Evolutionary conservation across 1,140 invertebrate genomes (phyloP).

Genomic region (Nebria ingens): DNA sequence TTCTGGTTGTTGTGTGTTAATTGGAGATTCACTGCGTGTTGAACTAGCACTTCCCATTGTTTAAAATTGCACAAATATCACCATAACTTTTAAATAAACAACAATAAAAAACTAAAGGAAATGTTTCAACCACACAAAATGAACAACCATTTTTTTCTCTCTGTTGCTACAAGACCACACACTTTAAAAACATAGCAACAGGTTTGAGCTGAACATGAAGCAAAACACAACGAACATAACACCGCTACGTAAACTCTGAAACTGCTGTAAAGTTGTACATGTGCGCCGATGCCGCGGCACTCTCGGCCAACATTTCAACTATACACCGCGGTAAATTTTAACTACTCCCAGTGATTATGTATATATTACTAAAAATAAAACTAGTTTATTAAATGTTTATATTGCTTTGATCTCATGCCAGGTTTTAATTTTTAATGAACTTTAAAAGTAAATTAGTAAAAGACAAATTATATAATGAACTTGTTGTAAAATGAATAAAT

Average conservation of each 20-base stretch:
- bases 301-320: no score
- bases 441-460: no score
- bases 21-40: constrained; percentile 4
- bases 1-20: background rate
- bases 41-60: constrained; percentile 4
- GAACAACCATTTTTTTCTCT: background rate
- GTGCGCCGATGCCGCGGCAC: background rate
- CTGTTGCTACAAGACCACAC: background rate
- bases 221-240: background rate
- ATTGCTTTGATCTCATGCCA: no score
- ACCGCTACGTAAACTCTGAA: background rate
- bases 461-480: no score
- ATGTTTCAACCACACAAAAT: background rate
- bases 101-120: no score
- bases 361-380: no score
- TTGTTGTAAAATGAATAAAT: no score
- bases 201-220: background rate
- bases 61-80: background rate
- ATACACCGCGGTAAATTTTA: no score
- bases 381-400: no score
- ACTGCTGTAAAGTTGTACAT: background rate
- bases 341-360: no score
- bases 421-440: no score
- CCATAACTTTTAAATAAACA: constrained; percentile 1
- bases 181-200: constrained; percentile 3